Conservation (phyloP, 2,113 vertebrate species). For the Bostrychus sinensis region DNA sequence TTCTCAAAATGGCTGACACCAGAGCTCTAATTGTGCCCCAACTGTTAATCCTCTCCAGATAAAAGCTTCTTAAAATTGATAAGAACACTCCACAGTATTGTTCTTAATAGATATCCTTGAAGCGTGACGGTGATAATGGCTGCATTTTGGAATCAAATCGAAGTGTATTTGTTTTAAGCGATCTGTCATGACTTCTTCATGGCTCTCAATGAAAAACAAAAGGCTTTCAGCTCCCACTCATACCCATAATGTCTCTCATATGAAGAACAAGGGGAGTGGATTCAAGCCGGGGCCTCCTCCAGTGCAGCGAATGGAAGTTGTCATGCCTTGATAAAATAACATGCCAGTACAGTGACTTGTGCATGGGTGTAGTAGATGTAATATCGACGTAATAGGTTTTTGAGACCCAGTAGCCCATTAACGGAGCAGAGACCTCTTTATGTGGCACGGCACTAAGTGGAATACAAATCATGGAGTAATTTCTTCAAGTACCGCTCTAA, state of each 20-base stretch:
- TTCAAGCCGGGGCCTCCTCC: background rate
- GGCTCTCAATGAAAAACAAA: constrained; percentile 3
- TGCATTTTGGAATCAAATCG: constrained; percentile 29
- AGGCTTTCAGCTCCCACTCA: constrained; percentile 12
- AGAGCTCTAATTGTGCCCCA: constrained; percentile 29
- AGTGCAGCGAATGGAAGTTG: background rate
- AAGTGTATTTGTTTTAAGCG: background rate
- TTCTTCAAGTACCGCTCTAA: constrained; percentile 49
- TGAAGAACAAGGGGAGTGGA: constrained; percentile 3
- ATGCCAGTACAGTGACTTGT: constrained; percentile 29
- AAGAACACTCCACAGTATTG: constrained; percentile 48
- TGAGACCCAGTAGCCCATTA: constrained; percentile 29
- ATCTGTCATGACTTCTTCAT: constrained; percentile 7
- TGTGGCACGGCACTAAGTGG: constrained; percentile 39
- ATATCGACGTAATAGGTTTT: constrained; percentile 49
- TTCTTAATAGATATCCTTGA: constrained; percentile 37
- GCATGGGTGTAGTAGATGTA: constrained; percentile 26
- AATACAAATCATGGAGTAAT: constrained; percentile 50
- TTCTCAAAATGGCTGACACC: constrained; percentile 22
- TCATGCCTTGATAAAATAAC: constrained; percentile 15
- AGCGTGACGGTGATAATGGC: constrained; percentile 28
- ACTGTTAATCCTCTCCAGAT: constrained; percentile 29
- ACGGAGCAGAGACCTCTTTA: constrained; percentile 33
- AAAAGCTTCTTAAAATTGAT: constrained; percentile 48
- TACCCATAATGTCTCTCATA: background rate